A percentile compares a stretch with the other conserved stretches of the same genome.
phyloP scores from a whole-genome alignment of 2,797 vertebrate genomes.

The Pseudochirops corinnae region DNA sequence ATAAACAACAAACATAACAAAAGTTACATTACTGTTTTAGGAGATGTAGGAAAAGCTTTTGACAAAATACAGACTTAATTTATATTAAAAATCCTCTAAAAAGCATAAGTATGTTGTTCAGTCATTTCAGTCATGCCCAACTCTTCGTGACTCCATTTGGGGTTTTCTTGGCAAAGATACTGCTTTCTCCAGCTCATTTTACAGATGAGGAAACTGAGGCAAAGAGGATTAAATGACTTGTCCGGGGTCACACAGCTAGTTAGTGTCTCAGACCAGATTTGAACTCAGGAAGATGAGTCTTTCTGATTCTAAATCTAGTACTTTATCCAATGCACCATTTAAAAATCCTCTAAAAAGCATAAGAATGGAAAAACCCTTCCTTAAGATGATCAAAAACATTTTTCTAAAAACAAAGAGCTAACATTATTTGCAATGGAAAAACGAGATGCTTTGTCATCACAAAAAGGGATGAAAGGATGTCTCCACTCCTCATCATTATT shows the following conservation, averaged over 20 bases:
- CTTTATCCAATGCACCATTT: no score
- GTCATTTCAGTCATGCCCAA: no score
- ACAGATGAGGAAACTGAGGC: no score
- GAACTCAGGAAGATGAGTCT: no score
- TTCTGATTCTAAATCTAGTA: no score
- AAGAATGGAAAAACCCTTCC: not conserved
- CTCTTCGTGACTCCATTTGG: no score
- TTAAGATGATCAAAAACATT: not conserved
- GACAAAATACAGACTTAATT: not conserved
- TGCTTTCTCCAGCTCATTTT: no score
- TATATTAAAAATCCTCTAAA: not conserved
- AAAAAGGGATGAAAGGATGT: not conserved
- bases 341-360: not conserved
- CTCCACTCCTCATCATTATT: not conserved
- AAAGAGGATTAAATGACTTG: no score
- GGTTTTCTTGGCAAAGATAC: no score
- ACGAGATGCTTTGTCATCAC: not conserved
- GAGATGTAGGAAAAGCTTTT: not conserved
- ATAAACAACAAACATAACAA: not conserved
- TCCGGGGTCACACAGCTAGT: no score
- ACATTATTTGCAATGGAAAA: not conserved
- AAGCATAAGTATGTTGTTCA: not conserved
- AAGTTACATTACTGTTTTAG: not conserved
- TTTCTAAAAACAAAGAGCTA: not conserved
- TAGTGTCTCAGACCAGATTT: no score